A percentile compares a stretch with the other conserved stretches of the same genome.
phyloP scores from a whole-genome alignment of 2,797 vertebrate genomes.

The Scolopax rusticola region DNA sequence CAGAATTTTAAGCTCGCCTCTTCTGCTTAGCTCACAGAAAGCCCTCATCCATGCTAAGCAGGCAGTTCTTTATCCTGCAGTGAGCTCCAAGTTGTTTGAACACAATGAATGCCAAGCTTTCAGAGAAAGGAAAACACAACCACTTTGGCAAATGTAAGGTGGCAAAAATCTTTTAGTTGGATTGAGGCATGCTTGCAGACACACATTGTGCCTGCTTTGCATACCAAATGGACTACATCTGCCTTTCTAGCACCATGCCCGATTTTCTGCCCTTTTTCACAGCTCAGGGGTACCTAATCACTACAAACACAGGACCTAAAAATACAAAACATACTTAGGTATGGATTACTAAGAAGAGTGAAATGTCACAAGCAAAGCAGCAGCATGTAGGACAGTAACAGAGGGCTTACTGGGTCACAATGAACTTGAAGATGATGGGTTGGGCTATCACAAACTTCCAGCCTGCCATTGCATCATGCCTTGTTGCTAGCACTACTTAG shows the following conservation, averaged over 20 bases:
- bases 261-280: neutral
- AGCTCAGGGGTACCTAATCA: neutral
- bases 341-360: neutral
- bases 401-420: neutral
- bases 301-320: neutral
- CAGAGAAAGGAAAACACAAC: slow-evolving; percentile 48
- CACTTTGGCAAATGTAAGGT: neutral
- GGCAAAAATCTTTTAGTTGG: neutral
- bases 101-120: slow-evolving; percentile 31
- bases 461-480: neutral
- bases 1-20: neutral
- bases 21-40: neutral
- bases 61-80: neutral
- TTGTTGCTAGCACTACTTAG: neutral
- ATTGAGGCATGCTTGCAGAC: neutral
- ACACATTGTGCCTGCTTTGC: neutral
- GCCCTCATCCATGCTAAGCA: slow-evolving; percentile 5
- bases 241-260: neutral
- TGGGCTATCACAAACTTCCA: neutral
- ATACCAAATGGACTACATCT: neutral
- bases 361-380: neutral
- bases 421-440: neutral
- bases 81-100: neutral
- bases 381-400: neutral
- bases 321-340: accelerated